A percentile compares a stretch with the other conserved stretches of the same genome.
Evolutionary conservation across 2,888 invertebrate genomes (phyloP).

Genomic region (Apantesis nais): DNA sequence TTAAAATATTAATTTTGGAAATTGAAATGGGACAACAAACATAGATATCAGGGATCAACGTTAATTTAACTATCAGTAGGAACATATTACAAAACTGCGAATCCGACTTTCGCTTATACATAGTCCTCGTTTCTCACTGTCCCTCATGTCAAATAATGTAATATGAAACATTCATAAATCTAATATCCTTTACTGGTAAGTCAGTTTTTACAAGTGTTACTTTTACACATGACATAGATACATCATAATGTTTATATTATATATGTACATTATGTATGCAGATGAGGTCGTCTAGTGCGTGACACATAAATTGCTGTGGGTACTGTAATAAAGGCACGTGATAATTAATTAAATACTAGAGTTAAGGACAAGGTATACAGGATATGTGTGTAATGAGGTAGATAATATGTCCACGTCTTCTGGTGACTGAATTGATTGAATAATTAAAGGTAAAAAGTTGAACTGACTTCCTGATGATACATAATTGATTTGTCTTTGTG

Average conservation of each 20-base stretch:
- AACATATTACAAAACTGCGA: neutral
- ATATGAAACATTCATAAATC: neutral
- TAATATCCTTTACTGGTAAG: neutral
- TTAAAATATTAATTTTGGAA: too few species aligned
- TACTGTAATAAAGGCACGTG: slow-evolving; percentile 9
- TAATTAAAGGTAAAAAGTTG: neutral
- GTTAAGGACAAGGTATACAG: slow-evolving; percentile 1
- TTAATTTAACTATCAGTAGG: neutral
- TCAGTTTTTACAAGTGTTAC: neutral
- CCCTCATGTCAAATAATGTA: neutral
- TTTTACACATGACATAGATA: neutral
- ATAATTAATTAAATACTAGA: slow-evolving; percentile 9
- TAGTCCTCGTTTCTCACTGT: neutral
- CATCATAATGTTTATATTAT: neutral
- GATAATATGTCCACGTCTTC: neutral
- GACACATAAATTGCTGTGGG: slow-evolving; percentile 4
- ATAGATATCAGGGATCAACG: too few species aligned
- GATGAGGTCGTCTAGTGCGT: slow-evolving; percentile 1
- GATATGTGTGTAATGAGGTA: neutral
- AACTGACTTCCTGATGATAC: neutral
- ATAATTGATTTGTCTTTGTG: too few species aligned
- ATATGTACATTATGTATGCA: slow-evolving; percentile 1
- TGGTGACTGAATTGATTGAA: neutral
- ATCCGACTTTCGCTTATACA: neutral
- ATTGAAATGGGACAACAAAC: too few species aligned